Conservation (phyloP, 2,113 vertebrate species). For the Leptosomus discolor region DNA sequence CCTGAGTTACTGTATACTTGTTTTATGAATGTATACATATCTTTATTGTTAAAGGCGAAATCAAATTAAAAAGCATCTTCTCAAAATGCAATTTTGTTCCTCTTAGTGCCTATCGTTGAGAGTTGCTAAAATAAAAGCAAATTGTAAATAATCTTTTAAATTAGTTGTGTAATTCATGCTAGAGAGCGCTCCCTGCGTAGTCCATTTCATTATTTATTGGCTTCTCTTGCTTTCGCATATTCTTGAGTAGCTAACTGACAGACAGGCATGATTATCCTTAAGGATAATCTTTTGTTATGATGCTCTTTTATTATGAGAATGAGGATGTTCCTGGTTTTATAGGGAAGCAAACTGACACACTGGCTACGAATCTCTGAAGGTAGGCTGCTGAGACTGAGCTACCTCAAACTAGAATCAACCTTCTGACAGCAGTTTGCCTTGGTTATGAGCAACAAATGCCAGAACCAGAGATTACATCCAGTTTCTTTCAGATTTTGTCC, state of each 20-base stretch:
- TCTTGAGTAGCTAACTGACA: neutral
- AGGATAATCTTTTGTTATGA: neutral
- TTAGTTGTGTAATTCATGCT: neutral
- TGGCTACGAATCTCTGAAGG: neutral
- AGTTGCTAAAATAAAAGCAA: neutral
- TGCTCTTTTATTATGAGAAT: neutral
- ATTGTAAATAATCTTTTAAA: neutral
- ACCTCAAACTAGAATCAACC: neutral
- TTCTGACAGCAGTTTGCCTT: neutral
- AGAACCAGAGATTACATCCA: neutral
- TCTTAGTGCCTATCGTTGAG: neutral
- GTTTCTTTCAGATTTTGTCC: neutral
- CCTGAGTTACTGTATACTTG: neutral
- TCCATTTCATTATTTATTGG: neutral
- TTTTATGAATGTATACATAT: neutral
- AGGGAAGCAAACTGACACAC: neutral
- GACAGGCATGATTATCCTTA: neutral
- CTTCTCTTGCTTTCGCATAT: neutral
- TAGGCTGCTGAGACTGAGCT: neutral
- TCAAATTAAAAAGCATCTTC: neutral
- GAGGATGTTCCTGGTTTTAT: neutral
- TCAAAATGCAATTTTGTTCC: neutral
- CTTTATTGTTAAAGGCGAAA: neutral
- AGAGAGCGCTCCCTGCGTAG: neutral
- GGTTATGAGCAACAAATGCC: neutral